Base-by-base conservation (phyloP, 2,888 invertebrate genomes). In the Drosophila neutralis region DNA sequence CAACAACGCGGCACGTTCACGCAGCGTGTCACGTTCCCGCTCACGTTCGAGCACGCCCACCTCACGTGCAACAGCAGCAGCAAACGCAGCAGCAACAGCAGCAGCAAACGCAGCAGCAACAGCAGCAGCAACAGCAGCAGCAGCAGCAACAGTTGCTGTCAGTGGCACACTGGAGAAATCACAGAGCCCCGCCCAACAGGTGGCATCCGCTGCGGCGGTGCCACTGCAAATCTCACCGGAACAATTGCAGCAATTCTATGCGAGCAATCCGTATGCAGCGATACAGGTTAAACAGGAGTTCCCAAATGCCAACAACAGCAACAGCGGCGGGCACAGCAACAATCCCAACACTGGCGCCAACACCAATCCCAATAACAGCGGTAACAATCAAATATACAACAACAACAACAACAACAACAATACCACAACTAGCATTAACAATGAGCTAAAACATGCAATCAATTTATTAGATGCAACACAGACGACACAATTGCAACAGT, bases 81-180 rank as follows among this genome's bases (percentile, higher is more conserved):
- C 52, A 49, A 10, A 11, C 11, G 54, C 29, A 29, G 5, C 57
- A 31, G 24, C 56, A 51, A 2, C 36, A 36, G 35, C 64, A 45
- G 24, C 38, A 45, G 48, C 56, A 42, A 0, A 13, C 3, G 49
- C 29, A 27, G 18, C 48, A 24, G 36, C 63, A 29, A 4, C 38
- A 38, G 11, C 69, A 35, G 21, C 69, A 68, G 2, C 42, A 18
- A 1, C 35, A 56, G 36, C 53, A 33, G 59, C 68, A 65, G 95
- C 83, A 58, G 48, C 51, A 62, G 48, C 38, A 59, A 13, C 59
- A 56, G 38, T 48, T 38, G 67, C 54, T 67, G 67, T 38, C 56
- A 56, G 21, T 59, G 27, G 36, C 77, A 95, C 95, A 76, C 93
- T 96, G 92, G 96, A 96, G 89, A 95, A 95, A 89, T 94, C 94